Evolutionary conservation across 1,140 invertebrate genomes (phyloP), one percentile per base, ranked within the genome.

Genomic region (Ptiloglossa arizonensis): DNA sequence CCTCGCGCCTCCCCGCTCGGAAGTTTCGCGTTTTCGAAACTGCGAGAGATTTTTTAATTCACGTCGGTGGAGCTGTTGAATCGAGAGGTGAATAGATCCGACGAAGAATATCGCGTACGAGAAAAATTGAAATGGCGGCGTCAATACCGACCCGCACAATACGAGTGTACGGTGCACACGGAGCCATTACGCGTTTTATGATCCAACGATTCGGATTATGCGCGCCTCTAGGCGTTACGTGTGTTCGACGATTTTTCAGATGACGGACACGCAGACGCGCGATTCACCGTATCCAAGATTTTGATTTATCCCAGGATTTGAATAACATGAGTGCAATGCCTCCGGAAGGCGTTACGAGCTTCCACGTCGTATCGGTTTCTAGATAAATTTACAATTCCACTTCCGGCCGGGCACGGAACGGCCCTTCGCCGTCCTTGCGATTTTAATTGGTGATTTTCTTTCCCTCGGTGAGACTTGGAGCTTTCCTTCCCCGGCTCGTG

Each of bases 291-390:
- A 85, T 85, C 83, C 74, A 86, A 72, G 83, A 81, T 88, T 85
- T 48, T 88, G 87, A 89, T 89, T 89, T 88, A 90, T 88, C 83
- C 79, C 22, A 32, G 62, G 84, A 89, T 90, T 88, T 88, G 82
- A 89, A 90, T 89, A 90, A 90, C 89, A 89, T 87, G 86, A 86
- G 81, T 81, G 74, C 82, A 85, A 86, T 88, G 80, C 79, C 79
- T 88, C 68, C 24, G 57, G 41, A 50, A 59, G 52, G 67, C 52
- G 29, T 57, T 44, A 22, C 52, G 44, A n/a, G 24, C 29, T 52
- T 41, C 41, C 41, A 29, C 73, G 50, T 77, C 50, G 35, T 77
- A 77, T 77, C 59, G 15, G 41, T n/a, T 73, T 50, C 62, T 24
- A 27, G 41, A 41, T 62, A 68, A 72, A 79, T 67, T 66, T 72